These are phyloP conservation scores for Tenthredo notha DNA, from an alignment of 2,888 invertebrate species.

Conservation along the genomic window DNA sequence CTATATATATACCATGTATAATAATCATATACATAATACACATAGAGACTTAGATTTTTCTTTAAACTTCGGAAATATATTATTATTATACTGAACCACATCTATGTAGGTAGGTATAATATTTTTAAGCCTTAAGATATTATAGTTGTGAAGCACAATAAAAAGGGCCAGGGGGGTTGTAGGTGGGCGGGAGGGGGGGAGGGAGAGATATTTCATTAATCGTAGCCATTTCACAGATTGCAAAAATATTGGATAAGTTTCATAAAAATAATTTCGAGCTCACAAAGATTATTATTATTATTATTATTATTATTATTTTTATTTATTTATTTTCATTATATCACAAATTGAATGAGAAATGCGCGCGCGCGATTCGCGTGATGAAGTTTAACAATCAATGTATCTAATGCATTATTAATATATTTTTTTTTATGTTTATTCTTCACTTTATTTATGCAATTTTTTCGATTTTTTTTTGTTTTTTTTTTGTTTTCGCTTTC, in stretches of 20 bases:
- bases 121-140: constrained; percentile 7
- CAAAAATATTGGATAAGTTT: constrained; percentile 49
- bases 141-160: constrained; percentile 40
- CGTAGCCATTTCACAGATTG: constrained; percentile 39
- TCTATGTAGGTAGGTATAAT: neutral
- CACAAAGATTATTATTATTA: constrained; percentile 33
- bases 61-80: neutral
- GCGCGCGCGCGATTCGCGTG: constrained; percentile 15
- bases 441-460: neutral
- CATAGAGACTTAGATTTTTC: neutral
- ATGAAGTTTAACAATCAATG: constrained; percentile 12
- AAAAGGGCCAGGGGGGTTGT: neutral
- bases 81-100: constrained; percentile 9
- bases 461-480: neutral
- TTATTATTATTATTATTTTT: constrained; percentile 29
- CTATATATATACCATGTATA: neutral
- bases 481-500: neutral
- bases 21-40: constrained; percentile 1
- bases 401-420: neutral
- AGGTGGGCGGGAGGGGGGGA: neutral
- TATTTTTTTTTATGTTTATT: neutral
- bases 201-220: constrained; percentile 16
- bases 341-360: constrained; percentile 49
- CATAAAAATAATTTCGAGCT: constrained; percentile 53
- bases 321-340: constrained; percentile 28